Conservation (phyloP, 2,888 invertebrate species). For the Mimachlamys varia region DNA sequence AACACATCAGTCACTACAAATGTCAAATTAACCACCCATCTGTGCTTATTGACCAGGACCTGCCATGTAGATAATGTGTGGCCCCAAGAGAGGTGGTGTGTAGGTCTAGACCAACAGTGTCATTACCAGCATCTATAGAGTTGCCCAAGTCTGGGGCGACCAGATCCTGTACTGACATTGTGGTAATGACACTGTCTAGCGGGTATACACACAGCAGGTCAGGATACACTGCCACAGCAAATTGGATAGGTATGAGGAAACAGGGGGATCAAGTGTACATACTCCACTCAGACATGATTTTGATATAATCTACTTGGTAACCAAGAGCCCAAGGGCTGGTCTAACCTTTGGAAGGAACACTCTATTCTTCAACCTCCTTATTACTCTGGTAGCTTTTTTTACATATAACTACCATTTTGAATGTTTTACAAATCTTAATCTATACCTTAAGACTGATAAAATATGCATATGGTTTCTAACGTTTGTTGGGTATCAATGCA, state of each 20-base stretch:
- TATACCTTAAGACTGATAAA: no score
- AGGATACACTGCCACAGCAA: not conserved
- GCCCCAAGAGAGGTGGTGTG: not conserved
- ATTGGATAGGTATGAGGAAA: not conserved
- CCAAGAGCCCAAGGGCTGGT: not conserved
- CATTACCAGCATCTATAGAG: no score
- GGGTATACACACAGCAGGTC: not conserved
- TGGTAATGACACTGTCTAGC: not conserved
- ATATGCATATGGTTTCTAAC: no score
- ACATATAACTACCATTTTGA: not conserved
- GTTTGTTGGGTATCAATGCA: no score
- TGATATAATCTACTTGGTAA: not conserved
- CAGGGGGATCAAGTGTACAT: not conserved
- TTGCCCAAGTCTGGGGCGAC: not conserved
- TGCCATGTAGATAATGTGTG: not conserved
- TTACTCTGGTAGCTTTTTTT: not conserved
- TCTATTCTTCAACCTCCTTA: no score
- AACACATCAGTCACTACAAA: constrained; percentile 33
- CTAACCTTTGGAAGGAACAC: no score
- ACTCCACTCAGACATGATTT: not conserved
- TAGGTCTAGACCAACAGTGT: not conserved
- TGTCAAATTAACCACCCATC: constrained; percentile 22
- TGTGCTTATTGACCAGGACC: constrained; percentile 9
- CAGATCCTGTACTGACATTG: not conserved
- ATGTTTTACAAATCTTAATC: no score